Base-by-base conservation (phyloP, 2,113 vertebrate species). In the Electrona antarctica region DNA sequence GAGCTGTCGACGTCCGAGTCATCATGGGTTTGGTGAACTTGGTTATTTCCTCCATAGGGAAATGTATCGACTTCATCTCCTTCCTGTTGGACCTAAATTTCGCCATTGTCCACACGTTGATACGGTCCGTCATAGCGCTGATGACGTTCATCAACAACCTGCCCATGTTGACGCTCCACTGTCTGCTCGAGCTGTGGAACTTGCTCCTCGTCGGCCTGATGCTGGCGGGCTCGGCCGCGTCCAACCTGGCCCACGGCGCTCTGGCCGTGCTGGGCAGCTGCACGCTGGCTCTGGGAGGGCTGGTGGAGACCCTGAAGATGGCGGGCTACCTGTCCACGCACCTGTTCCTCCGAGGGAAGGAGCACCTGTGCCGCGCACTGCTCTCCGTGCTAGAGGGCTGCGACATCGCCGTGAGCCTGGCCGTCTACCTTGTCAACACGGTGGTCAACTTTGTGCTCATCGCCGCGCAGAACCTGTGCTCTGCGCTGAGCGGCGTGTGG, bases 1-100 rank as follows among this genome's bases (percentile, higher is more conserved):
- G 33, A 41, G 33, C 33, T 41, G 33, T 41, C 33, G 28, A 69
- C 7, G 47, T 67, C 15, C 21, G 21, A 21, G 11, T 45, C 65
- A 68, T 58, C 74, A 98, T 97, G 96, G 96, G 95, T 76, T 85
- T 93, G 70, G 74, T 98, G 73, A 89, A 94, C 81, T 57, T 93
- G 55, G 64, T 97, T 1, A 85, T 97, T 55, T 92, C 92, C 57
- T 91, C 92, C 7, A 73, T 95, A 62, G 94, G 93, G 41, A 88
- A 92, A 87, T 90, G 91, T 54, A 68, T 97, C 80, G 95, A 98
- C 67, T 75, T 94, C 46, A 73, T 94, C 51, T 83, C 92, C 4
- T 83, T 99, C 54, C 60, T 98, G 75, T 82, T 99, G 90, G 96
- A 98, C 78, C 49, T 99, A 56, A 96, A 98, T 79, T 98, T 97